phyloP scores from a whole-genome alignment of 1,140 invertebrate species.

The Papilio glaucus region DNA sequence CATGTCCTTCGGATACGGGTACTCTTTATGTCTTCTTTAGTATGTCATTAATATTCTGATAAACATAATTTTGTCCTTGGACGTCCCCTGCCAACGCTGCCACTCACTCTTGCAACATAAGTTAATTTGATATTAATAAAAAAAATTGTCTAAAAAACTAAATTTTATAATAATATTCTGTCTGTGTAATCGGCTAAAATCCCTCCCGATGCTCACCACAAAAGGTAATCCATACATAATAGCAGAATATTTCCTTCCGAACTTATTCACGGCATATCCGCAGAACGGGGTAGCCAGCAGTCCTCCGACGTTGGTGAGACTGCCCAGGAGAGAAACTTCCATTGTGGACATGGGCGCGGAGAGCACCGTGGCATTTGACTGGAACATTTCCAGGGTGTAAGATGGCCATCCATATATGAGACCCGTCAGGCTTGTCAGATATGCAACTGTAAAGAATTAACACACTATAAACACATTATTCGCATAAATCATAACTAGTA shows the following conservation, averaged over 20 bases:
- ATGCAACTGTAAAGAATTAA: conserved; percentile 56
- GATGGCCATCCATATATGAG: conserved; percentile 73
- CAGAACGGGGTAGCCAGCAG: conserved; percentile 62
- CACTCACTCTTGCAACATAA: too few relatives aligned
- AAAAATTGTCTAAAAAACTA: too few relatives aligned
- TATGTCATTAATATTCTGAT: too few relatives aligned
- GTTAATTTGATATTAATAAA: too few relatives aligned
- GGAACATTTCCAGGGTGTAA: conserved; percentile 60
- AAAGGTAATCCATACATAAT: conserved; percentile 68
- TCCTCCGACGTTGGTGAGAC: conserved; percentile 64
- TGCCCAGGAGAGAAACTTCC: conserved; percentile 63
- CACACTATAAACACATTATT: too few relatives aligned
- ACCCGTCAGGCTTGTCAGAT: conserved; percentile 55
- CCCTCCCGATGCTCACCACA: conserved; percentile 53
- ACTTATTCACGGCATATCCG: conserved; percentile 55
- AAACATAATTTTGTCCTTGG: too few relatives aligned
- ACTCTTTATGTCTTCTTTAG: too few relatives aligned
- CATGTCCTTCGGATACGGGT: too few relatives aligned
- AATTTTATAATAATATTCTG: too few relatives aligned
- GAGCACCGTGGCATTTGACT: conserved; percentile 60
- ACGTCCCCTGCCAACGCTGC: too few relatives aligned
- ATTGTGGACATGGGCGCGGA: conserved; percentile 55
- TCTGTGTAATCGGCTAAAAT: too few relatives aligned
- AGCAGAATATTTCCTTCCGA: conserved; percentile 66
- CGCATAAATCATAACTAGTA: too few relatives aligned